Conservation (phyloP, 2,113 vertebrate species). For the Catharus minimus region DNA sequence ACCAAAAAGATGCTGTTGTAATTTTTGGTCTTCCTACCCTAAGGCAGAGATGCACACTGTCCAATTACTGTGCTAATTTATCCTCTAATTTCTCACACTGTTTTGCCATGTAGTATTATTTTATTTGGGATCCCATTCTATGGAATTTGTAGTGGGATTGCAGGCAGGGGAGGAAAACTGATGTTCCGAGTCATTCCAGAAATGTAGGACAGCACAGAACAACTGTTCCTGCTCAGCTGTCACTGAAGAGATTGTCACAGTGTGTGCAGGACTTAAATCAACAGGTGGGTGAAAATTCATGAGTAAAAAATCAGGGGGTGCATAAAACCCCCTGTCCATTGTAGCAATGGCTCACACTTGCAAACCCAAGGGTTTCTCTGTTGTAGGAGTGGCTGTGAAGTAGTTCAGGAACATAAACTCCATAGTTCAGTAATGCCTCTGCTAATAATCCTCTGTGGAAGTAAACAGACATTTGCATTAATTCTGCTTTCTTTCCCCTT, state of each 20-base stretch:
- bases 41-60: background rate
- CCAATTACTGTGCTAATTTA: background rate
- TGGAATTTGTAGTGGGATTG: background rate
- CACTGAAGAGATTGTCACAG: background rate
- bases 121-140: background rate
- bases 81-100: background rate
- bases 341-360: background rate
- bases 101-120: background rate
- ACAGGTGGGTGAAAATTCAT: background rate
- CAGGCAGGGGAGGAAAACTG: background rate
- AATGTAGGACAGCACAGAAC: background rate
- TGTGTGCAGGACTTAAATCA: background rate
- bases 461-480: background rate
- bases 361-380: background rate
- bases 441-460: slow-evolving; percentile 15
- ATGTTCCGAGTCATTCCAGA: background rate
- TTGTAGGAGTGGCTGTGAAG: background rate
- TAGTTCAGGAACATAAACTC: background rate
- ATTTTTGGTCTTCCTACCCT: background rate
- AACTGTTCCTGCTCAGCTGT: background rate
- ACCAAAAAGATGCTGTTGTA: background rate
- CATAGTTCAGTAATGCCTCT: slow-evolving; percentile 13
- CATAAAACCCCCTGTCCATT: background rate
- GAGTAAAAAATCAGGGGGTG: background rate
- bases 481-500: background rate